Evolutionary conservation across 2,113 vertebrate genomes (phyloP).

Genomic region (Oryzias melastigma): DNA sequence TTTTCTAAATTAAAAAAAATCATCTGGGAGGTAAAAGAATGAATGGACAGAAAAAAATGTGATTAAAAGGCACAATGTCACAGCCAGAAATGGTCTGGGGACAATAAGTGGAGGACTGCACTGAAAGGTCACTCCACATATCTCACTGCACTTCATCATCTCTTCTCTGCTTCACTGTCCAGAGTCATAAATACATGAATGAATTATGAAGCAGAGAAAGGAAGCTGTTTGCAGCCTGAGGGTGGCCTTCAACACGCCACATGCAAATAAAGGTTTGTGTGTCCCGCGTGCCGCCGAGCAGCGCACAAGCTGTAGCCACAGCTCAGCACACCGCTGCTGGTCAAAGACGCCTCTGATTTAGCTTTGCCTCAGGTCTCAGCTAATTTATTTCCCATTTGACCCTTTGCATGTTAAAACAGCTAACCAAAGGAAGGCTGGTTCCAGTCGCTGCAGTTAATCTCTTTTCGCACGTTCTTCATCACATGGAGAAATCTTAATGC

Average conservation of each 20-base stretch:
- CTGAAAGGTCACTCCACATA: slow-evolving; percentile 27
- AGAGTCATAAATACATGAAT: slow-evolving; percentile 25
- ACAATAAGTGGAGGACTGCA: not conserved
- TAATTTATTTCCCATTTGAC: slow-evolving; percentile 18
- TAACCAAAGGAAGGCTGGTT: not conserved
- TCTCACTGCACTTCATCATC: slow-evolving; percentile 21
- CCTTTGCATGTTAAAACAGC: not conserved
- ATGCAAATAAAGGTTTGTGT: slow-evolving; percentile 6
- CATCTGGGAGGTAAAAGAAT: no score
- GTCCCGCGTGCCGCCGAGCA: not conserved
- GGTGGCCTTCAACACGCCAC: not conserved
- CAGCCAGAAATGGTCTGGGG: not conserved
- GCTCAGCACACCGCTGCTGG: not conserved
- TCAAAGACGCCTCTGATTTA: not conserved
- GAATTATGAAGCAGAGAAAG: slow-evolving; percentile 21
- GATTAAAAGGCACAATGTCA: not conserved
- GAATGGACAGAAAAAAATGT: not conserved
- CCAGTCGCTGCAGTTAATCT: slow-evolving; percentile 16
- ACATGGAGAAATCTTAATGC: slow-evolving; percentile 19
- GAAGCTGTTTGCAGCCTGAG: not conserved
- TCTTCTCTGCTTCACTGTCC: slow-evolving; percentile 15
- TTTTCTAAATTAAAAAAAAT: no score
- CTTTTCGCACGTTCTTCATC: slow-evolving; percentile 3
- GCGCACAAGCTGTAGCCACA: not conserved
- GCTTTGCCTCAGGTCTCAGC: slow-evolving; percentile 2